These are phyloP conservation scores for Scyliorhinus canicula DNA, from an alignment of 2,797 vertebrate genomes.

Conservation along the genomic window DNA sequence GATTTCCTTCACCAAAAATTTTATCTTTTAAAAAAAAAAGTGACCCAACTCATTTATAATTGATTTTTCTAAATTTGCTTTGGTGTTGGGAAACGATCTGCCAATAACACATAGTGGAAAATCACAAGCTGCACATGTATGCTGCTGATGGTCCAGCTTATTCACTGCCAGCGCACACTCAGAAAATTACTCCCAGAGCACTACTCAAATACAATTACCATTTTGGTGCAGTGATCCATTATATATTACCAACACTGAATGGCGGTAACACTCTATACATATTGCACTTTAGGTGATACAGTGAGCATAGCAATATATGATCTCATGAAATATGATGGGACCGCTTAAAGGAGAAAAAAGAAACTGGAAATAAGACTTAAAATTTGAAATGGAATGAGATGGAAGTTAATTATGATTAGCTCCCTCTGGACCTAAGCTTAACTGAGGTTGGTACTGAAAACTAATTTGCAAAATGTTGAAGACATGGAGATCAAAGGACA, in stretches of 20 bases:
- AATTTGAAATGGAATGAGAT: background rate
- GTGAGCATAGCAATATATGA: background rate
- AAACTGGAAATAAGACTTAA: background rate
- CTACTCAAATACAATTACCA: background rate
- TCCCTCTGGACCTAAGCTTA: background rate
- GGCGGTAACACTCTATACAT: background rate
- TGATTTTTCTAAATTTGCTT: background rate
- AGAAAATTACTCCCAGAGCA: background rate
- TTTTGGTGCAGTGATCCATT: background rate
- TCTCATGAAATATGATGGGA: background rate
- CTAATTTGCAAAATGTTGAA: background rate
- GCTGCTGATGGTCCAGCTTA: background rate
- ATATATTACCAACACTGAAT: background rate
- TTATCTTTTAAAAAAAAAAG: background rate
- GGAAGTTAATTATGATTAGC: background rate
- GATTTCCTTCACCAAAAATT: background rate
- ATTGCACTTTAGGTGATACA: background rate
- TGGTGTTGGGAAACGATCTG: background rate
- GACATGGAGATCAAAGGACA: background rate
- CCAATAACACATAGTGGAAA: background rate
- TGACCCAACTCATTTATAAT: background rate
- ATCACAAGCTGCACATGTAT: background rate
- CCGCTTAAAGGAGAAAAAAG: background rate
- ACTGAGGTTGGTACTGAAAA: background rate
- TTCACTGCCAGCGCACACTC: background rate